A percentile compares a stretch with the other conserved stretches of the same genome.
Conservation (phyloP, 2,113 vertebrate species). For the Platanista minor region DNA sequence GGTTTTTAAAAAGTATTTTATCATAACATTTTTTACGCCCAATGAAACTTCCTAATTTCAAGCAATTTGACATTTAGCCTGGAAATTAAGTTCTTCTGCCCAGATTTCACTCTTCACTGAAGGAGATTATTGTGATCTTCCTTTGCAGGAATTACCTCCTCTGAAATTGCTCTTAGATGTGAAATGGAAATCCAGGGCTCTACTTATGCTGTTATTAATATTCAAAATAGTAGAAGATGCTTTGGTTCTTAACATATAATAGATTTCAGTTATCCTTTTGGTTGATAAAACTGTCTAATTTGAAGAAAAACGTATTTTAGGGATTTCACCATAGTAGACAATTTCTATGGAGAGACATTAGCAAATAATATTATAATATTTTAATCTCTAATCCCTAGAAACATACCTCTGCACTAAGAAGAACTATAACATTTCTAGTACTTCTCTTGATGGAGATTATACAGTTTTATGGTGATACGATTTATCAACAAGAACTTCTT, state of each 20-base stretch:
- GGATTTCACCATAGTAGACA: not conserved
- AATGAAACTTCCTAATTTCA: not conserved
- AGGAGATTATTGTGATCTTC: not conserved
- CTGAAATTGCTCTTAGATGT: not conserved
- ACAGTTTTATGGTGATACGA: not conserved
- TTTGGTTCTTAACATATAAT: not conserved
- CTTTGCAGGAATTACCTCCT: not conserved
- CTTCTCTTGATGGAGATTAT: not conserved
- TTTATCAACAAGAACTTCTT: not conserved
- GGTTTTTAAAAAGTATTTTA: not conserved
- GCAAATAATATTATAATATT: not conserved
- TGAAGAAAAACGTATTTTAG: not conserved
- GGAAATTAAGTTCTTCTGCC: not conserved
- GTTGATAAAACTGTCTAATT: not conserved
- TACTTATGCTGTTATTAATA: not conserved
- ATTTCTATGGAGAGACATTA: not conserved
- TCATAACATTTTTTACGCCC: not conserved
- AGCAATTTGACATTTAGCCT: not conserved
- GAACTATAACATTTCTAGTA: not conserved
- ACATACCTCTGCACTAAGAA: not conserved
- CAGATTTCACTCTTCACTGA: not conserved
- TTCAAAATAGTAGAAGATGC: not conserved
- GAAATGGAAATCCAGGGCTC: not conserved
- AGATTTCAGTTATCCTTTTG: not conserved
- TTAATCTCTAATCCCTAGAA: not conserved